These are phyloP conservation scores for Anaspis maculata DNA, from an alignment of 2,888 invertebrate species.

Conservation along the genomic window DNA sequence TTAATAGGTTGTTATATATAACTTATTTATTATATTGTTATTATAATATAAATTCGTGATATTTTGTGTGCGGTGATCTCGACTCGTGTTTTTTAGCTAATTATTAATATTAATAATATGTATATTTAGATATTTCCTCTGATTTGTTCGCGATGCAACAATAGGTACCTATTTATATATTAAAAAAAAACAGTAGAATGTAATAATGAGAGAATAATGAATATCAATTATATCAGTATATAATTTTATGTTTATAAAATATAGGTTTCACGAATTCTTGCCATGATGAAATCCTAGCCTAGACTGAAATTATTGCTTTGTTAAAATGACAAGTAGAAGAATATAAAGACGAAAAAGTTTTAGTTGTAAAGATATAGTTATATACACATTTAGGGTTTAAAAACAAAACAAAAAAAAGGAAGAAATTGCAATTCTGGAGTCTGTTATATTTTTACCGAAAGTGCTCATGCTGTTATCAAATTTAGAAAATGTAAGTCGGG, in stretches of 20 bases:
- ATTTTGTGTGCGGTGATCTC: no score
- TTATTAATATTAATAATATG: no score
- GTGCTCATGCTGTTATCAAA: slow-evolving; percentile 58
- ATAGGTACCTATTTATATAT: slow-evolving; percentile 26
- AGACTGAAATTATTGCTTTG: slow-evolving; percentile 39
- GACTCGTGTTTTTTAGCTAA: no score
- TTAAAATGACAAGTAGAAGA: slow-evolving; percentile 30
- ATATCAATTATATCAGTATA: slow-evolving; percentile 35
- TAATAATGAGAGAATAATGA: slow-evolving; percentile 25
- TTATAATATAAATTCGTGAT: no score
- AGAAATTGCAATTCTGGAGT: slow-evolving; percentile 30
- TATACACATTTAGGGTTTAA: slow-evolving; percentile 17
- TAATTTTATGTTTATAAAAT: slow-evolving; percentile 22
- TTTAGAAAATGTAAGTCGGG: slow-evolving; percentile 18
- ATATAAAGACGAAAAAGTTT: slow-evolving; percentile 23
- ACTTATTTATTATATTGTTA: no score
- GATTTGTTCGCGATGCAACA: slow-evolving; percentile 21
- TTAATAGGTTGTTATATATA: no score
- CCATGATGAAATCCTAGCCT: slow-evolving; percentile 42
- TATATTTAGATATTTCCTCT: no score
- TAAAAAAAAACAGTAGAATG: slow-evolving; percentile 19
- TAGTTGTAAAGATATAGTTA: slow-evolving; percentile 27
- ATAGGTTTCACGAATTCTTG: slow-evolving; percentile 40
- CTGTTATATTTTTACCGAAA: slow-evolving; percentile 55
- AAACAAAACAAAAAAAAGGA: no score